Conservation (phyloP, 2,113 vertebrate species). For the Sander lucioperca region DNA sequence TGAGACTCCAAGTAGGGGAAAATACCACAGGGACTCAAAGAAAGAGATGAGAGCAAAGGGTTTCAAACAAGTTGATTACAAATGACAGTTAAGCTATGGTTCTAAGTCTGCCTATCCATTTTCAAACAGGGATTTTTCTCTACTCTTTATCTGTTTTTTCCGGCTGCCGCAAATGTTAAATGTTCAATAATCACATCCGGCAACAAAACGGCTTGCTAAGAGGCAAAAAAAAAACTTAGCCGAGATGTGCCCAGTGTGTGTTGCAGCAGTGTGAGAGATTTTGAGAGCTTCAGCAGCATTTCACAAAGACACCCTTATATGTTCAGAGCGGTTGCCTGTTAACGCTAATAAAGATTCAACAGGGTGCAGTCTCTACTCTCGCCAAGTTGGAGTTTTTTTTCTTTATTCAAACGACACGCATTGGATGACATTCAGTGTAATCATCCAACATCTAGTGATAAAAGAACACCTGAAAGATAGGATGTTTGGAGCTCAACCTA, state of each 20-base stretch:
- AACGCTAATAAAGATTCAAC: constrained; percentile 74
- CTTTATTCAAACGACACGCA: constrained; percentile 33
- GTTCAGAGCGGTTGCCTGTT: constrained; percentile 55
- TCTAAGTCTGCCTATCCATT: constrained; percentile 60
- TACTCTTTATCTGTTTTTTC: constrained; percentile 61
- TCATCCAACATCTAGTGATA: constrained; percentile 68
- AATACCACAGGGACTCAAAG: constrained; percentile 57
- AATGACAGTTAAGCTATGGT: constrained; percentile 59
- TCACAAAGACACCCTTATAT: constrained; percentile 65
- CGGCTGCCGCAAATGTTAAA: constrained; percentile 49
- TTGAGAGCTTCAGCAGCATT: constrained; percentile 55
- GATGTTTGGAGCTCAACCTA: constrained; percentile 66
- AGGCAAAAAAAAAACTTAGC: constrained; percentile 15
- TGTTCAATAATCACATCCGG: constrained; percentile 66
- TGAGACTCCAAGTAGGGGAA: constrained; percentile 16
- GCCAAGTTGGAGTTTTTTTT: constrained; percentile 48
- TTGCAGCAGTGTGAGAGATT: constrained; percentile 53
- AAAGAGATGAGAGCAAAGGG: constrained; percentile 51
- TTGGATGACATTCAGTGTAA: constrained; percentile 63
- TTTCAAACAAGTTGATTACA: constrained; percentile 77
- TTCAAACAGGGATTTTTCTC: constrained; percentile 64
- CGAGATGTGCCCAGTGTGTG: constrained; percentile 46
- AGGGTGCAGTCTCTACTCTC: constrained; percentile 45
- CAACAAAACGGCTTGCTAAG: constrained; percentile 56
- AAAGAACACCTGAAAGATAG: constrained; percentile 68